A percentile compares a stretch with the other conserved stretches of the same genome.
phyloP scores from a whole-genome alignment of 2,113 vertebrate genomes.

The Rattus norvegicus region GRCr8 NC_086032.1:57873501-57874000 shows the following conservation, averaged over 20 bases:
- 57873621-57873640: not conserved
- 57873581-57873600: slow-evolving; percentile 57
- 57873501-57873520: slow-evolving; percentile 64
- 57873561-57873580: slow-evolving; percentile 57
- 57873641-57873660: slow-evolving; percentile 65
- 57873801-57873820: not conserved
- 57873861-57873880: slow-evolving; percentile 29
- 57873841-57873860: slow-evolving; percentile 20
- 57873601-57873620: slow-evolving; percentile 68
- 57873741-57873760: slow-evolving; percentile 54
- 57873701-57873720: slow-evolving; percentile 50
- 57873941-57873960: not conserved
- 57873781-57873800: slow-evolving; percentile 68
- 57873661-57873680: slow-evolving; percentile 56
- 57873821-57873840: slow-evolving; percentile 20
- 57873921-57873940: not conserved
- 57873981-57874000: not conserved
- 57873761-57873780: slow-evolving; percentile 39
- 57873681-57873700: slow-evolving; percentile 70
- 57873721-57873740: slow-evolving; percentile 55
- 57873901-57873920: not conserved
- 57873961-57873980: not conserved
- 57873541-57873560: slow-evolving; percentile 64
- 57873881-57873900: not conserved
- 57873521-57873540: slow-evolving; percentile 42